phyloP scores from a whole-genome alignment of 2,888 invertebrate species.

The Erpobdella octoculata region DNA sequence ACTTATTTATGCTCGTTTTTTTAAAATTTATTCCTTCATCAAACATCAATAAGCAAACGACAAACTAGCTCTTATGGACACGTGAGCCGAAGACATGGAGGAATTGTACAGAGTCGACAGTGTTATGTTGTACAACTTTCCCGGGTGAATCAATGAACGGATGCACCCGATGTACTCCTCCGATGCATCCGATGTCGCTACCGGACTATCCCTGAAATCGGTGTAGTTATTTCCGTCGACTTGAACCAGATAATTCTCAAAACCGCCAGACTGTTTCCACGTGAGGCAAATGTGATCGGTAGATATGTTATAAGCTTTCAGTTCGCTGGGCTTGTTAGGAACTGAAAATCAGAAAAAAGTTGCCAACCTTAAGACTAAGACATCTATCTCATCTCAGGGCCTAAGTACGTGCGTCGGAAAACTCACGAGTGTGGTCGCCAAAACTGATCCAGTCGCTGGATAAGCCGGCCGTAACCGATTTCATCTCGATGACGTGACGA shows the following conservation, averaged over 20 bases:
- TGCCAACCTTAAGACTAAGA: too few relatives aligned
- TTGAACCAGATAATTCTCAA: background rate
- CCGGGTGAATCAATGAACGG: background rate
- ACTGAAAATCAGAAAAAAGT: background rate
- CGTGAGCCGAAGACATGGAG: too few relatives aligned
- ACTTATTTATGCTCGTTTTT: too few relatives aligned
- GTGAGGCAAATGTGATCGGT: background rate
- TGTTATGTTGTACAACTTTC: background rate
- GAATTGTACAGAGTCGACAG: background rate
- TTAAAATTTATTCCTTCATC: too few relatives aligned
- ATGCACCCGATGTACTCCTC: background rate
- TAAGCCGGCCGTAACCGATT: too few relatives aligned
- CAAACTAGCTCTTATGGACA: too few relatives aligned
- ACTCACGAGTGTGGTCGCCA: too few relatives aligned
- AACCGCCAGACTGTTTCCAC: background rate
- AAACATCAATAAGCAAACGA: too few relatives aligned
- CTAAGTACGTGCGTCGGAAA: too few relatives aligned
- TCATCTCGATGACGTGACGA: too few relatives aligned
- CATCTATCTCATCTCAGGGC: too few relatives aligned
- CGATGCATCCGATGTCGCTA: background rate
- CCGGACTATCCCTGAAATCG: background rate
- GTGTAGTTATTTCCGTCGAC: background rate
- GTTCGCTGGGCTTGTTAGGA: background rate
- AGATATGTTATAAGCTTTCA: background rate
- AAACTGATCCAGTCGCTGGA: too few relatives aligned